Percentiles rank a stretch among this genome's conserved stretches.
Conservation (phyloP, 2,113 vertebrate species). For the Hylia prasina region DNA sequence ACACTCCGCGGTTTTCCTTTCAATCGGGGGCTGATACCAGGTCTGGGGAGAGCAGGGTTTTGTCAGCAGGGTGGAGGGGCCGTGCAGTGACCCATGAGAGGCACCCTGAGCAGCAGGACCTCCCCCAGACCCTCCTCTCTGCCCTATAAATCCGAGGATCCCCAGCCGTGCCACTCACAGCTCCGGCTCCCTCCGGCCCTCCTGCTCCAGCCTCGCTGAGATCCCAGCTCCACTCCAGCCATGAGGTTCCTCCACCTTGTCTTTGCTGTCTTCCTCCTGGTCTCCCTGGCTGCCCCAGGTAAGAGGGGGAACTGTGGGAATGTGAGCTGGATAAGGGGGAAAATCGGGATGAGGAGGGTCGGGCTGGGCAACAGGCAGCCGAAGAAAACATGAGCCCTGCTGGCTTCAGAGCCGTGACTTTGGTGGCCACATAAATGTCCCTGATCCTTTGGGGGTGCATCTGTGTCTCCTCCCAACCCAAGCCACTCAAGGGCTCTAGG, state of each 20-base stretch:
- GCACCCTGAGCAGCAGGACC: background rate
- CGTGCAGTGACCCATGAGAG: background rate
- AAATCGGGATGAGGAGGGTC: background rate
- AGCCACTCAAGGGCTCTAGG: background rate
- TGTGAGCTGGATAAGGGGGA: background rate
- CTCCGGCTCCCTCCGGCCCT: background rate
- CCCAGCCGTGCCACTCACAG: background rate
- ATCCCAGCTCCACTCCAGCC: background rate
- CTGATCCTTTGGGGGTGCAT: accelerated
- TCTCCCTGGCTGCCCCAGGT: constrained; percentile 35
- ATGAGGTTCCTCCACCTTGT: constrained; percentile 38
- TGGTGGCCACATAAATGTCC: background rate
- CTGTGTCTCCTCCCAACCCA: background rate
- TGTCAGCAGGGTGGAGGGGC: background rate
- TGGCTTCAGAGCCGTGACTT: background rate
- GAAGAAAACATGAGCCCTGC: accelerated
- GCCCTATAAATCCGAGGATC: constrained; percentile 17
- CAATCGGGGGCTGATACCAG: background rate
- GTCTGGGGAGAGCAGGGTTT: background rate
- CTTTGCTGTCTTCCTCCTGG: background rate
- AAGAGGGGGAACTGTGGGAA: background rate
- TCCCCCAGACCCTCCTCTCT: background rate
- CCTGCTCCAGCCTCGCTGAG: background rate
- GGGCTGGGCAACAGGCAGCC: background rate
- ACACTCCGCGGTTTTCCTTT: background rate